Percentiles rank a stretch among this genome's conserved stretches.
Evolutionary conservation across 2,888 invertebrate genomes (phyloP).

Genomic region (Leucania comma): DNA sequence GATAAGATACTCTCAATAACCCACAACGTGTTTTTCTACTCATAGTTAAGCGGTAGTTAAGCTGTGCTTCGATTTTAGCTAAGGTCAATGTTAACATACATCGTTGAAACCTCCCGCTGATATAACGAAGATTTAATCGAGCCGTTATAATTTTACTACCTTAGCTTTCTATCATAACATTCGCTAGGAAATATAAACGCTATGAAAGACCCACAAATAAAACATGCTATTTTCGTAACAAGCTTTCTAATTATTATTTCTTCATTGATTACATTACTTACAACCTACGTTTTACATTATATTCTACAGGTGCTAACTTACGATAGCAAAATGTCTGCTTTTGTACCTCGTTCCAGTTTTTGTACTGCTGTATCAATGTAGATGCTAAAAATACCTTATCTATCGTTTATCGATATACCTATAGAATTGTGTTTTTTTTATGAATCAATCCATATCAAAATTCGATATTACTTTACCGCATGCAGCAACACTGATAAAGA

Average conservation of each 20-base stretch:
- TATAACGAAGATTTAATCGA: conserved; percentile 7
- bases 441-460: conserved; percentile 30
- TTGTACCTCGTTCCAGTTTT: neutral
- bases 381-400: conserved; percentile 5
- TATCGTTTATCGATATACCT: conserved; percentile 14
- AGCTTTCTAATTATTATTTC: neutral
- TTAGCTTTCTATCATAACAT: conserved; percentile 2
- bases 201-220: conserved; percentile 1
- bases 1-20: conserved; percentile 7
- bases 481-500: conserved; percentile 23
- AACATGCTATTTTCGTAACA: conserved; percentile 3
- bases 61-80: neutral
- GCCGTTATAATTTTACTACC: conserved; percentile 19
- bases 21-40: conserved; percentile 1
- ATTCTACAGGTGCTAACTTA: conserved; percentile 15
- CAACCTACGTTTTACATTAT: neutral
- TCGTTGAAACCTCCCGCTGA: conserved; percentile 6
- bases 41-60: neutral
- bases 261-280: conserved; percentile 1
- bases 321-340: neutral
- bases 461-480: conserved; percentile 17
- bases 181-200: neutral
- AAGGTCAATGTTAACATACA: conserved; percentile 37
- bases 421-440: conserved; percentile 21
- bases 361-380: neutral